Conservation (phyloP, 2,888 invertebrate species). For the Pollenia labialis region DNA sequence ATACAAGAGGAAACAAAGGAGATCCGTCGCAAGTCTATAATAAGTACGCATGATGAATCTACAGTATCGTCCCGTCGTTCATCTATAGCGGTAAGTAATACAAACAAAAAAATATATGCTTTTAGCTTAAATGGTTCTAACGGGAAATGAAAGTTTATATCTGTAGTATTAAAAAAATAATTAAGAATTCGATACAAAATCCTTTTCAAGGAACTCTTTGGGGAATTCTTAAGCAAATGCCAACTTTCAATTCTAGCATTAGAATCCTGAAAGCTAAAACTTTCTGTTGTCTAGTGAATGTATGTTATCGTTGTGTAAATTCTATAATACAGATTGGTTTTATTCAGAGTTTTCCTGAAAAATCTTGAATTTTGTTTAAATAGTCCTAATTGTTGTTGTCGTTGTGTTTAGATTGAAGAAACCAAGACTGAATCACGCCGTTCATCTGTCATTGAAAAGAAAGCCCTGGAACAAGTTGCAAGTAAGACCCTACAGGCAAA, state of each 20-base stretch:
- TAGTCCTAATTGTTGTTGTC: background rate
- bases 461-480: conserved; percentile 78
- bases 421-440: conserved; percentile 79
- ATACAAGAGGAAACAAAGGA: conserved; percentile 80
- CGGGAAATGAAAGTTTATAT: too few relatives aligned
- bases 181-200: too few relatives aligned
- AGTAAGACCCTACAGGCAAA: conserved; percentile 79
- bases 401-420: conserved; percentile 77
- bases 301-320: too few relatives aligned
- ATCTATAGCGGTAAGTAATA: conserved; percentile 79
- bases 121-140: too few relatives aligned
- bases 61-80: conserved; percentile 80
- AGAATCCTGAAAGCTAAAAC: too few relatives aligned
- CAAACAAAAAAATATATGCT: background rate
- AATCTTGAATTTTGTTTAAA: background rate
- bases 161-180: too few relatives aligned
- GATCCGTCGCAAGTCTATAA: conserved; percentile 78
- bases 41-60: conserved; percentile 77
- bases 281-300: too few relatives aligned
- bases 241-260: too few relatives aligned
- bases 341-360: background rate
- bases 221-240: too few relatives aligned
- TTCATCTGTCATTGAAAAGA: conserved; percentile 81
- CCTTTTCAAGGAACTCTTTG: too few relatives aligned
- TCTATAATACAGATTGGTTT: too few relatives aligned